phyloP scores from a whole-genome alignment of 2,888 invertebrate species.

The Pandemis heparana region DNA sequence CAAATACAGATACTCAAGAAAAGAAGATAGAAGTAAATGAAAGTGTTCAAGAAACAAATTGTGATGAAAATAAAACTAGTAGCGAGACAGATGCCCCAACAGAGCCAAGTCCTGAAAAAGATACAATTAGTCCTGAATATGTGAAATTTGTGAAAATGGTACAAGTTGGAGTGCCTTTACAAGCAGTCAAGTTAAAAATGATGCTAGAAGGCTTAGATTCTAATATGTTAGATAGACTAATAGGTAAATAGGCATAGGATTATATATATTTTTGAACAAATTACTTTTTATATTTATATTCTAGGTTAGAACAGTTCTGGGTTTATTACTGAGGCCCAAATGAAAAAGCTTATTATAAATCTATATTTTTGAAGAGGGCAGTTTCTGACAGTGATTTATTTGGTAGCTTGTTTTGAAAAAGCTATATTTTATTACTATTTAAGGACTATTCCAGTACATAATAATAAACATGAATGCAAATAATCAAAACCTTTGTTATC shows the following conservation, averaged over 20 bases:
- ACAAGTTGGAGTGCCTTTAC: slow-evolving; percentile 93
- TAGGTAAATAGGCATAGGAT: slow-evolving; percentile 56
- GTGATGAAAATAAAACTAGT: slow-evolving; percentile 10
- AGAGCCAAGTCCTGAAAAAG: slow-evolving; percentile 32
- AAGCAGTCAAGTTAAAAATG: slow-evolving; percentile 94
- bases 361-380: background rate
- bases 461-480: no score
- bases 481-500: no score
- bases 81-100: slow-evolving; percentile 3
- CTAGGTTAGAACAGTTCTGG: background rate
- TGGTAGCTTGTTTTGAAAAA: no score
- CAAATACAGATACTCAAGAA: slow-evolving; percentile 22
- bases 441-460: no score
- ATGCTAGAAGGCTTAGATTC: slow-evolving; percentile 93
- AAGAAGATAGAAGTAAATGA: slow-evolving; percentile 26
- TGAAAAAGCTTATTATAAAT: background rate
- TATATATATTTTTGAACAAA: slow-evolving; percentile 2
- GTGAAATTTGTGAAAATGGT: slow-evolving; percentile 95
- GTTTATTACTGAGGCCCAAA: background rate
- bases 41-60: slow-evolving; percentile 20
- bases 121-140: slow-evolving; percentile 88
- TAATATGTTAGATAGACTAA: slow-evolving; percentile 85
- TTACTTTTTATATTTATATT: slow-evolving; percentile 4
- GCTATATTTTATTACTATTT: no score
- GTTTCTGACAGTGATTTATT: no score